Evolutionary conservation across 2,113 vertebrate genomes (phyloP).

Genomic region (Turdus rufiventris): DNA sequence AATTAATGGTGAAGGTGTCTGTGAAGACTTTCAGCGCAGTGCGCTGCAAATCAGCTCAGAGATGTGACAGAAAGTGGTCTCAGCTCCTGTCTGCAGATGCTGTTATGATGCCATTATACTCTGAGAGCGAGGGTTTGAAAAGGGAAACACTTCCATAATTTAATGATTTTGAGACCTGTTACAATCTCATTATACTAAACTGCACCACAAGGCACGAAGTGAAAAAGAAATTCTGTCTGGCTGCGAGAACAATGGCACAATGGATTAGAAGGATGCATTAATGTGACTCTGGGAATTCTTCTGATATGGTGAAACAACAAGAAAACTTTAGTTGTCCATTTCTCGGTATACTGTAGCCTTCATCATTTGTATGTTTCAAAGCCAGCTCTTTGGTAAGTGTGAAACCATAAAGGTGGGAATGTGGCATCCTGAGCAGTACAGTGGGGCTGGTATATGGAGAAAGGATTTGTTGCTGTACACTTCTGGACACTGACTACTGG

Average conservation of each 20-base stretch:
- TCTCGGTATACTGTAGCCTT: background rate
- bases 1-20: background rate
- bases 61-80: background rate
- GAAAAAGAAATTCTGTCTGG: background rate
- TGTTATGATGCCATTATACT: slow-evolving; percentile 21
- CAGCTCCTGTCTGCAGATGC: background rate
- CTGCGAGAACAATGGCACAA: slow-evolving; percentile 2
- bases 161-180: slow-evolving; percentile 34
- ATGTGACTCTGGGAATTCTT: background rate
- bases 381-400: background rate
- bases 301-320: background rate
- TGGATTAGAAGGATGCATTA: background rate
- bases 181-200: slow-evolving; percentile 37
- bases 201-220: background rate
- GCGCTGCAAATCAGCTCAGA: background rate
- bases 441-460: background rate
- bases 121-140: slow-evolving; percentile 13
- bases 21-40: background rate
- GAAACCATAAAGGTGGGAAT: background rate
- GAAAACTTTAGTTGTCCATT: background rate
- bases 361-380: background rate
- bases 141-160: slow-evolving; percentile 29
- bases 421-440: background rate
- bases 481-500: background rate
- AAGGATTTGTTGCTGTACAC: background rate